Conservation (phyloP, 2,888 invertebrate genomes). For the Chrysolina americana region DNA sequence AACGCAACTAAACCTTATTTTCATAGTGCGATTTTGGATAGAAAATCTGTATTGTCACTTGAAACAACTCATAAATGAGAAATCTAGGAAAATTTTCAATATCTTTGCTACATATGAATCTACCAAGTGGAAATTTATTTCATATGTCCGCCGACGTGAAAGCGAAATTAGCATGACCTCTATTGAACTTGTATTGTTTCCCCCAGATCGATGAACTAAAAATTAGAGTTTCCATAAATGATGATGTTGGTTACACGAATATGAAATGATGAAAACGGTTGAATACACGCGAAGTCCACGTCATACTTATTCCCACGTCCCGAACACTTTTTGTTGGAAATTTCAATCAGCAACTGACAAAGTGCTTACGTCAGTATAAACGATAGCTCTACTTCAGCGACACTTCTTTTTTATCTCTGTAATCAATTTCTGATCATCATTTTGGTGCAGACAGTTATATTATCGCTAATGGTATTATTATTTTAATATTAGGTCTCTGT, state of each 20-base stretch:
- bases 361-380: conserved; percentile 1
- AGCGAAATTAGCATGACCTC: neutral
- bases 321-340: neutral
- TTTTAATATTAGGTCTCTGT: neutral
- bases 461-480: neutral
- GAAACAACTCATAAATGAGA: no score
- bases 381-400: neutral
- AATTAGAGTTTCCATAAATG: neutral
- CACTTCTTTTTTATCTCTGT: neutral
- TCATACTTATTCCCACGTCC: neutral
- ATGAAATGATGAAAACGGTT: neutral
- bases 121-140: no score
- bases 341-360: neutral
- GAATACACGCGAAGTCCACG: neutral
- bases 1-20: no score
- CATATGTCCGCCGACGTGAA: no score
- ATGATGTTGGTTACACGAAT: neutral
- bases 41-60: no score
- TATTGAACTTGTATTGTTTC: neutral
- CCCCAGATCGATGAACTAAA: neutral
- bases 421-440: neutral
- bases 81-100: no score
- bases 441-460: neutral
- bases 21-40: no score
- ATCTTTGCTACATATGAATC: no score